Evolutionary conservation across 2,113 vertebrate genomes (phyloP).

Genomic region (Phaetusa simplex): DNA sequence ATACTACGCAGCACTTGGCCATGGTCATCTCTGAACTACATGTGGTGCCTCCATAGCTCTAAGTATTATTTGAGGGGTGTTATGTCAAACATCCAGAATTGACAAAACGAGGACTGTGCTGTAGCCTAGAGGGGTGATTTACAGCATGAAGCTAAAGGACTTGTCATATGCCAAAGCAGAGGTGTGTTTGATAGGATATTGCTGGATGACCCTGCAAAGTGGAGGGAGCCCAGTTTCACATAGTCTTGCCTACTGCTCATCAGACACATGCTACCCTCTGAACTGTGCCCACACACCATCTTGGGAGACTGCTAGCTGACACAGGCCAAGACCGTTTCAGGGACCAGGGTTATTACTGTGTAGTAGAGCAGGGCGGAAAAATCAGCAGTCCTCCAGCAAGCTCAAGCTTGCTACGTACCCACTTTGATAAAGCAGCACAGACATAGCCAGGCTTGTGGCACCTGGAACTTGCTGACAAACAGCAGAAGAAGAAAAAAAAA

Average conservation of each 20-base stretch:
- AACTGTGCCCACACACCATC: not conserved
- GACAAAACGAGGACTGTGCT: not conserved
- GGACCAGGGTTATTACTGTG: not conserved
- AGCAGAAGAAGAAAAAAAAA: not conserved
- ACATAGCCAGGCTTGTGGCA: not conserved
- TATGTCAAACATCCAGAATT: not conserved
- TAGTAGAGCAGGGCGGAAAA: not conserved
- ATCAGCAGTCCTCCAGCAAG: not conserved
- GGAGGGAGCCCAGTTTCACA: not conserved
- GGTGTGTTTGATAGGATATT: not conserved
- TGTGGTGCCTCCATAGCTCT: not conserved
- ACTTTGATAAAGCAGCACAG: not conserved
- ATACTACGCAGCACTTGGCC: not conserved
- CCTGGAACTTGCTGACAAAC: not conserved
- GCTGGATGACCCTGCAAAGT: not conserved
- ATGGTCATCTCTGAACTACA: not conserved
- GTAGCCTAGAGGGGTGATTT: not conserved
- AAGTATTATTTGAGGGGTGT: not conserved
- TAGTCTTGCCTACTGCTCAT: not conserved
- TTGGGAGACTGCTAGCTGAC: not conserved
- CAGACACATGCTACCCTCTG: not conserved
- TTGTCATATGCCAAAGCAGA: not conserved
- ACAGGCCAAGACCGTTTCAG: not conserved
- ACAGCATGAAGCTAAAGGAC: not conserved
- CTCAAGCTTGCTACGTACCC: not conserved